These are phyloP conservation scores for Caenorhabditis wallacei DNA, from an alignment of 2,888 invertebrate genomes.

Conservation along the genomic window DNA sequence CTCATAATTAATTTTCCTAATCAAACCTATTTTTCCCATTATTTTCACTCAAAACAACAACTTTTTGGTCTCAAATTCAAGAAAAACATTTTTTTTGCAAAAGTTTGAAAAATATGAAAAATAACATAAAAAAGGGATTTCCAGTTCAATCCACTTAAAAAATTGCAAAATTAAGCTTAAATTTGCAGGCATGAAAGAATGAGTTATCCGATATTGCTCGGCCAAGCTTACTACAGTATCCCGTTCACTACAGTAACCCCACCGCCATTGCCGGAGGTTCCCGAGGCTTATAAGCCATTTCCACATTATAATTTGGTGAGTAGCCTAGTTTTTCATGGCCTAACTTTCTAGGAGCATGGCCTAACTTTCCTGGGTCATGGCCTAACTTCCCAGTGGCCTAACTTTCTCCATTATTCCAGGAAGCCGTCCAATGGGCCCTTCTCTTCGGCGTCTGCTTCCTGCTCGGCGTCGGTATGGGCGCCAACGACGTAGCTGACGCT, in stretches of 20 bases:
- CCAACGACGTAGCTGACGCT: slow-evolving; percentile 98
- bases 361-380: too few relatives aligned
- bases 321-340: too few relatives aligned
- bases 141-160: neutral
- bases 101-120: too few relatives aligned
- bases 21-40: too few relatives aligned
- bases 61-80: too few relatives aligned
- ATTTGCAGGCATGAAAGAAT: slow-evolving; percentile 18
- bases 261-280: neutral
- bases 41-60: too few relatives aligned
- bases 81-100: too few relatives aligned
- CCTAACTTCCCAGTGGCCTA: too few relatives aligned
- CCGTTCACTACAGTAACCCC: slow-evolving; percentile 8
- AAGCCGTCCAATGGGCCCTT: slow-evolving; percentile 63
- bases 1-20: too few relatives aligned
- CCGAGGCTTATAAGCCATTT: slow-evolving; percentile 39
- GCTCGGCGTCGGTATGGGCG: slow-evolving; percentile 89
- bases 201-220: slow-evolving; percentile 15
- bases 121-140: too few relatives aligned
- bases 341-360: too few relatives aligned
- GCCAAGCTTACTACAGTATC: slow-evolving; percentile 1
- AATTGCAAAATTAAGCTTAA: neutral
- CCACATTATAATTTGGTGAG: slow-evolving; percentile 54
- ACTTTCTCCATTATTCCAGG: too few relatives aligned
- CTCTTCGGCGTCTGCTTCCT: slow-evolving; percentile 62